Evolutionary conservation across 1,140 invertebrate species (phyloP).

Genomic region (Penaeus vannamei): DNA sequence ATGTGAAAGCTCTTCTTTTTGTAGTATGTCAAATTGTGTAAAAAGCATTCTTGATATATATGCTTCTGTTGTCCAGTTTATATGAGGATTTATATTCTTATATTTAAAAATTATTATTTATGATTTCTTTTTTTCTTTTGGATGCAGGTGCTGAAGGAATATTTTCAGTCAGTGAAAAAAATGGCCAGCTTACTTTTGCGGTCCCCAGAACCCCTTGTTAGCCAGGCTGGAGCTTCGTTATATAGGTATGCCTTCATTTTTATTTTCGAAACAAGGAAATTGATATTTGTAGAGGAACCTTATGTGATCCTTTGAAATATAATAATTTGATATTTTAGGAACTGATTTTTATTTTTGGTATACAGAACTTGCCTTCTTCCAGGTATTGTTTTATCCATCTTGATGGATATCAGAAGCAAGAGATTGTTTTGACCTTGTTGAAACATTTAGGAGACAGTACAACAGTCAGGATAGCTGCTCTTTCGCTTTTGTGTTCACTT

Average conservation of each 20-base stretch:
- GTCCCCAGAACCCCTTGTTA: conserved; percentile 45
- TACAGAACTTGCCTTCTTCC: not conserved
- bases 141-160: conserved; percentile 58
- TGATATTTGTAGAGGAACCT: not conserved
- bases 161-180: conserved; percentile 62
- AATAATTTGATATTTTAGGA: not conserved
- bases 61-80: not conserved
- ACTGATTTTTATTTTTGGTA: not conserved
- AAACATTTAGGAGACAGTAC: conserved; percentile 55
- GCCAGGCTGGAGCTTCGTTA: conserved; percentile 47
- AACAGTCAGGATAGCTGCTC: conserved; percentile 43
- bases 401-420: conserved; percentile 58
- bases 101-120: not conserved
- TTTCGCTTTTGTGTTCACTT: conserved; percentile 56
- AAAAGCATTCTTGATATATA: not conserved
- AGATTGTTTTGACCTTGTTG: conserved; percentile 63
- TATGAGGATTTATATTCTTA: not conserved
- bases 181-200: conserved; percentile 54
- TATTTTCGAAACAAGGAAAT: not conserved
- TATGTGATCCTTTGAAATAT: not conserved
- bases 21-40: not conserved
- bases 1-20: conserved; percentile 5
- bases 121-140: not conserved
- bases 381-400: conserved; percentile 54
- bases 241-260: conserved; percentile 37